Base-by-base conservation (phyloP, 1,140 invertebrate genomes). In the Heliconius himera region DNA sequence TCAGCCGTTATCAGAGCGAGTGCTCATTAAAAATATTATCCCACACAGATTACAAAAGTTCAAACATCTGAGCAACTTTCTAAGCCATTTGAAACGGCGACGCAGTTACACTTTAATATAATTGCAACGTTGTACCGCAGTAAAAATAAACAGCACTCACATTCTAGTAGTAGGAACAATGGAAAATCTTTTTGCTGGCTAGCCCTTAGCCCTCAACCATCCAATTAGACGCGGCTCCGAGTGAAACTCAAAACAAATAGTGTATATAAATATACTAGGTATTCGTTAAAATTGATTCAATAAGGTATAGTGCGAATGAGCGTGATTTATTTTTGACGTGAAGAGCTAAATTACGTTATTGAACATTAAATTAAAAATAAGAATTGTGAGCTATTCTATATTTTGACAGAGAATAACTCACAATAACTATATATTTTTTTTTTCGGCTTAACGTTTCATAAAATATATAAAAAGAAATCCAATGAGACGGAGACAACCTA, bases 221-320 rank as follows among this genome's bases (percentile, higher is more conserved):
- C 89, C 91, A 93, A 93, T 93, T 93, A 93, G 88, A 90, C 84
- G 85, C 80, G 87, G 86, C 85, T 87, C 86, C 83, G 81, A 83
- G 85, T 86, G 83, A 86, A 88, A 88, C 81, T 89, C 86, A 87
- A 90, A 90, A 91, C 85, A 87, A 87, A 89, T 87, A 90, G 87
- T 88, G 85, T 84, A 83, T 84, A 83, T 86, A 86, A 87, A 88
- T 83, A 90, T 91, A 91, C 87, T 82, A 18, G 49, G 6, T 51
- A 86, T 83, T 87, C 88, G 88, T 88, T 91, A 90, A 93, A 93
- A 90, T 89, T 89, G 86, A 88, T 83, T 85, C 77, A 80, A 71
- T 74, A 36, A 49, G 80, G 70, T 84, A 66, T 74, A 83, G 85
- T 82, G 36, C 8, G 11, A 86, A 36, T 87, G 38, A 8, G 3